Conservation (phyloP, 2,113 vertebrate species). For the Columbina picui region DNA sequence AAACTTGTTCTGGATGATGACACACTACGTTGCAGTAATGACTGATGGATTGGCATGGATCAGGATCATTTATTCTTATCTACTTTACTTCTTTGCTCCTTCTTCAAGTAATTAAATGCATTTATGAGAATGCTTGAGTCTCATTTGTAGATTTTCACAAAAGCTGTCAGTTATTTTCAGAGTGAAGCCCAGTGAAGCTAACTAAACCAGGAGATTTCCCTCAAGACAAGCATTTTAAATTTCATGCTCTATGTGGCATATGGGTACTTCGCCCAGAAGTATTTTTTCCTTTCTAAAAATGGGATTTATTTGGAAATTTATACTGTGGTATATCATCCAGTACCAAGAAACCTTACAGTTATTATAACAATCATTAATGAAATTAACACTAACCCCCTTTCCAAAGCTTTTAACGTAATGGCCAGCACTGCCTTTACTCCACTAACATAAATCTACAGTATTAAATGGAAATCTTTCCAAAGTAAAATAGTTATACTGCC, state of each 20-base stretch:
- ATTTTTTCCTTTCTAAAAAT: background rate
- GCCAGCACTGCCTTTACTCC: background rate
- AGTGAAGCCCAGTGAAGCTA: background rate
- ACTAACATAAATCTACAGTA: background rate
- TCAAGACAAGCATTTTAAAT: background rate
- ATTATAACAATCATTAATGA: background rate
- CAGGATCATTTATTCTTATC: background rate
- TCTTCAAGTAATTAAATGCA: background rate
- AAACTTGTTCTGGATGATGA: background rate
- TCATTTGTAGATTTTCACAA: background rate
- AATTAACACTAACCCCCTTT: background rate
- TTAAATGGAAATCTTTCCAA: background rate
- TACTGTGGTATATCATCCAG: background rate
- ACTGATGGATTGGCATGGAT: background rate
- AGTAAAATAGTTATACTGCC: background rate
- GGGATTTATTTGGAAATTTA: background rate
- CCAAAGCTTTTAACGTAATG: background rate
- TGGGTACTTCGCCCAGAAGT: background rate
- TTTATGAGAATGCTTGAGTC: background rate
- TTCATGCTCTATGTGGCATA: background rate
- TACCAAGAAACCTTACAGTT: background rate
- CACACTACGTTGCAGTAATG: background rate
- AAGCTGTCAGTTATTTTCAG: background rate
- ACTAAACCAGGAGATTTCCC: background rate
- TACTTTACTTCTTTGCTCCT: background rate